phyloP scores from a whole-genome alignment of 2,113 vertebrate species.

The Panthera uncia region DNA sequence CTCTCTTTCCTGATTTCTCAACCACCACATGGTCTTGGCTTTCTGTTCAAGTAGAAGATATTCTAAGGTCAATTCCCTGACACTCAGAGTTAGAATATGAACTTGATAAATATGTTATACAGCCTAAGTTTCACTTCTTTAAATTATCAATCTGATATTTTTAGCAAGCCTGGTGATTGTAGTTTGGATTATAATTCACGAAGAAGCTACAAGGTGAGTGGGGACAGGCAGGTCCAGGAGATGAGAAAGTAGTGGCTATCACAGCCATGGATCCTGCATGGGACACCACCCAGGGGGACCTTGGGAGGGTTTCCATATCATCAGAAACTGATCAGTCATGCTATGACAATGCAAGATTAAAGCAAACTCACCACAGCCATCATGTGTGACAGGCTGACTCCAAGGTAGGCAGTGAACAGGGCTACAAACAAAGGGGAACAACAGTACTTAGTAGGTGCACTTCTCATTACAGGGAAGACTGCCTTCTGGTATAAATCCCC shows the following conservation, averaged over 20 bases:
- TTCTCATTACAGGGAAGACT: not conserved
- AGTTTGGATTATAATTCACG: not conserved
- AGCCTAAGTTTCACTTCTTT: not conserved
- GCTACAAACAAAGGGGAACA: constrained; percentile 76
- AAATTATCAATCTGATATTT: not conserved
- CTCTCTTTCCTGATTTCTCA: constrained; percentile 18
- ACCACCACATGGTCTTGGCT: not conserved
- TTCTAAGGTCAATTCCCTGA: not conserved
- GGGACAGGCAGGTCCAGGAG: not conserved
- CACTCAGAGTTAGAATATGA: not conserved
- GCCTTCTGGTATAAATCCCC: not conserved
- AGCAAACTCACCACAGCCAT: constrained; percentile 90
- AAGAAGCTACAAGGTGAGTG: not conserved
- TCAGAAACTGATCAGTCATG: not conserved
- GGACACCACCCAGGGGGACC: not conserved
- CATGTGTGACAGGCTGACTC: constrained; percentile 87
- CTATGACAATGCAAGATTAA: not conserved
- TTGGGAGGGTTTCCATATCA: not conserved
- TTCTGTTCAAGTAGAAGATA: constrained; percentile 42
- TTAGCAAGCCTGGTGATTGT: not conserved
- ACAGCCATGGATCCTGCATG: not conserved
- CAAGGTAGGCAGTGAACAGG: constrained; percentile 92
- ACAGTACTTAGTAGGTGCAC: not conserved
- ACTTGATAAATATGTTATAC: not conserved
- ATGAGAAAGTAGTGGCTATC: not conserved